Conservation (phyloP, 2,113 vertebrate species). For the Vulpes lagopus region DNA sequence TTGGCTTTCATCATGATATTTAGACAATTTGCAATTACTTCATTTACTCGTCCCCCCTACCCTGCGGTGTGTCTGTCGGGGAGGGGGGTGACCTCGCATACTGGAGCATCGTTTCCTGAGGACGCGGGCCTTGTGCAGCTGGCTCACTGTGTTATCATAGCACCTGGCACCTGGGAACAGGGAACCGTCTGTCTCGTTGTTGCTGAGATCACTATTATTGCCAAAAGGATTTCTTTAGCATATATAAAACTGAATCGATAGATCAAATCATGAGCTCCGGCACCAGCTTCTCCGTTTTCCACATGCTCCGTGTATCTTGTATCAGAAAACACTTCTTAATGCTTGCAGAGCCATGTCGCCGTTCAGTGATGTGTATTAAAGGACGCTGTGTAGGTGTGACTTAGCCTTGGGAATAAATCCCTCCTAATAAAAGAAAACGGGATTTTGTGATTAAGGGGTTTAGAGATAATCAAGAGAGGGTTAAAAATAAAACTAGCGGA, state of each 20-base stretch:
- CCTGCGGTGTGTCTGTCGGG: too few relatives aligned
- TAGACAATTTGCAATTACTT: background rate
- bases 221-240: conserved; percentile 19
- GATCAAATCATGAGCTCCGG: background rate
- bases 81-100: background rate
- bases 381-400: background rate
- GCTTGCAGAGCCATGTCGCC: background rate
- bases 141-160: background rate
- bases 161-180: background rate
- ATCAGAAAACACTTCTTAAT: conserved; percentile 5
- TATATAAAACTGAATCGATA: background rate
- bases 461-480: conserved; percentile 68
- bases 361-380: conserved; percentile 26
- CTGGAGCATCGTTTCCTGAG: background rate
- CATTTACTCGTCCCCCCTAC: background rate
- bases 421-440: conserved; percentile 67
- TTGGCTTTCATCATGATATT: conserved; percentile 8
- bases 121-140: background rate
- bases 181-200: background rate
- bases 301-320: background rate
- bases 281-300: background rate
- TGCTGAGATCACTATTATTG: background rate
- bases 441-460: conserved; percentile 70
- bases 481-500: conserved; percentile 73
- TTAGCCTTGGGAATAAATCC: conserved; percentile 57